Conservation (phyloP, 2,888 invertebrate species). For the Belgica antarctica region DNA sequence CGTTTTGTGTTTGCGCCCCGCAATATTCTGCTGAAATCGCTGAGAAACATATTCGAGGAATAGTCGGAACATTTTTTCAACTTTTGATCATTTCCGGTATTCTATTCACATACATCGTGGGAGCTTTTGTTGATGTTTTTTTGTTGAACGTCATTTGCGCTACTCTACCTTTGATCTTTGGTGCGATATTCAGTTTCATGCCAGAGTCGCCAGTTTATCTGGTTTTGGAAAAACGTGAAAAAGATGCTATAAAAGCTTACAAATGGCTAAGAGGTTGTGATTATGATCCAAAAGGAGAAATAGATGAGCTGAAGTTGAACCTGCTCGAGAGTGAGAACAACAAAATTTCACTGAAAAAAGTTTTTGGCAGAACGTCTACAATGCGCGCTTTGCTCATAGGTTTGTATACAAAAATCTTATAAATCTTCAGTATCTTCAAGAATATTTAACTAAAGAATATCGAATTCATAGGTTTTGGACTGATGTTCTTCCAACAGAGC, state of each 20-base stretch:
- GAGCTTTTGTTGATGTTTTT: constrained; percentile 60
- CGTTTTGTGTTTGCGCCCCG: constrained; percentile 79
- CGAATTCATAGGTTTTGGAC: constrained; percentile 65
- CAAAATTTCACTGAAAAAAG: constrained; percentile 71
- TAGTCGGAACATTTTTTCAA: constrained; percentile 83
- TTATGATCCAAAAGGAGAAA: constrained; percentile 14
- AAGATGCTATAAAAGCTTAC: constrained; percentile 21
- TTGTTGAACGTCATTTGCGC: constrained; percentile 67
- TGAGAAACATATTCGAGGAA: constrained; percentile 77
- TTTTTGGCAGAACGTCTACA: constrained; percentile 57
- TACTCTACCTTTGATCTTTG: constrained; percentile 64
- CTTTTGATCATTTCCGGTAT: constrained; percentile 75
- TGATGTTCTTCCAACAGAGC: constrained; percentile 73
- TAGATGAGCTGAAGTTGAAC: constrained; percentile 11
- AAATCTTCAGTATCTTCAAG: no score
- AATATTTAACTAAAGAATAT: no score
- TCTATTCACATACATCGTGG: constrained; percentile 66
- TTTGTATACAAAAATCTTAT: no score
- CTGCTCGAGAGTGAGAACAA: constrained; percentile 45
- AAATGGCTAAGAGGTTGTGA: constrained; percentile 28
- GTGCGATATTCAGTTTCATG: constrained; percentile 67
- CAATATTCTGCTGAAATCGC: constrained; percentile 84
- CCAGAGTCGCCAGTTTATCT: constrained; percentile 75
- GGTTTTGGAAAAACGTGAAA: constrained; percentile 49
- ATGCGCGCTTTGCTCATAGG: constrained; percentile 64